Base-by-base conservation (phyloP, 2,888 invertebrate species). In the Caenorhabditis sp. region DNA sequence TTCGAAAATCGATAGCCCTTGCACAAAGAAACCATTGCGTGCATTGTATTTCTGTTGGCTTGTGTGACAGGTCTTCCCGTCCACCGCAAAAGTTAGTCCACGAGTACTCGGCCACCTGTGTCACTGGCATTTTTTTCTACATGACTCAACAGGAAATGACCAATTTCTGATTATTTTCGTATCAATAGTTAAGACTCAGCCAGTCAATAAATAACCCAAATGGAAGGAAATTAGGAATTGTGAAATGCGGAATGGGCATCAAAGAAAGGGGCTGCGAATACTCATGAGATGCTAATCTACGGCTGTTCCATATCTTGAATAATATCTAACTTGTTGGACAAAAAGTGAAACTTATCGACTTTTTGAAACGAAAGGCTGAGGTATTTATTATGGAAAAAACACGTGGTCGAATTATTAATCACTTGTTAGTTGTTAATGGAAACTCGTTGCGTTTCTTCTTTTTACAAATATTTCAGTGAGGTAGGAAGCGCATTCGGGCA, bases 401-500 rank as follows among this genome's bases (percentile, higher is more conserved):
- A 56, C 56, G 56, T 67, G 65, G 32, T 51, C 51, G 5, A 51
- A 64, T 61, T 26, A 74, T 65, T 56, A 47, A 61, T 26, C 53
- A 44, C 26, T 50, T 50, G 0, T 18, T 67, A 60, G 35, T 37
- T 32, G 67, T 18, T 32, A 56, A 4, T 20, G 50, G 15, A 6
- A 60, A 51, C 51, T 51, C 40, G 60, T 71, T 32, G 15, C n/a
- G n/a, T n/a, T n/a, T 35, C 26, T 61, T 18, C 44, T 32, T 32
- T 32, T 32, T 4, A 32, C 32, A 6, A 22, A 22, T 24, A 51
- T 18, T 22, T 69, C 44, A 61, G 15, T 69, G 58, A 28, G 81
- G 71, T 37, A 77, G 53, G 65, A 82, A 79, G n/a, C 70, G 71
- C 78, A 82, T 72, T 11, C 65, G 68, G 8, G 82, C 82, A 47